phyloP scores from a whole-genome alignment of 1,140 invertebrate genomes.

The Chionoecetes opilio region DNA sequence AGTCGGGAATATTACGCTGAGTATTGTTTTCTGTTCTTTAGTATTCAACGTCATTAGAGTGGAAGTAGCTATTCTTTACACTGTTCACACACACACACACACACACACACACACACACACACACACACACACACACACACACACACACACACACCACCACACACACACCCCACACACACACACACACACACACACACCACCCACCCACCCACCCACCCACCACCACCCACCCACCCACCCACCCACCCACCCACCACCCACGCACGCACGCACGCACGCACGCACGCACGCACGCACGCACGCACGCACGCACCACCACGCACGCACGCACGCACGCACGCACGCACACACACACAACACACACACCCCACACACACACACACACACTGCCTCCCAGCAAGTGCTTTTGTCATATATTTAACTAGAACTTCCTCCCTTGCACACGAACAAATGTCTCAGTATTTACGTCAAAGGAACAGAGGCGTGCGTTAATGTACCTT shows the following conservation, averaged over 20 bases:
- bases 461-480: conserved; percentile 29
- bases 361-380: conserved; percentile 46
- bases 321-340: conserved; percentile 34
- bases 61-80: background rate
- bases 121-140: conserved; percentile 48
- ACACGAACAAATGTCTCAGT: conserved; percentile 17
- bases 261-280: background rate
- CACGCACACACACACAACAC: conserved; percentile 45
- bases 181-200: too few relatives aligned
- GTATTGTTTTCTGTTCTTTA: background rate
- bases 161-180: conserved; percentile 41
- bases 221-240: conserved; percentile 19
- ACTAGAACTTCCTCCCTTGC: background rate
- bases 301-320: background rate
- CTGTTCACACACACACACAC: conserved; percentile 31
- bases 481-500: conserved; percentile 18
- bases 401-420: conserved; percentile 20
- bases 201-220: background rate
- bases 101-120: conserved; percentile 32
- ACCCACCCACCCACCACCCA: conserved; percentile 35
- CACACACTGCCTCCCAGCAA: background rate
- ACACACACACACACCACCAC: conserved; percentile 22
- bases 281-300: conserved; percentile 41
- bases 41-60: background rate
- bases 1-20: too few relatives aligned